A percentile compares a stretch with the other conserved stretches of the same genome.
Conservation (phyloP, 1,140 invertebrate species). For the Zelostemma sp. region DNA sequence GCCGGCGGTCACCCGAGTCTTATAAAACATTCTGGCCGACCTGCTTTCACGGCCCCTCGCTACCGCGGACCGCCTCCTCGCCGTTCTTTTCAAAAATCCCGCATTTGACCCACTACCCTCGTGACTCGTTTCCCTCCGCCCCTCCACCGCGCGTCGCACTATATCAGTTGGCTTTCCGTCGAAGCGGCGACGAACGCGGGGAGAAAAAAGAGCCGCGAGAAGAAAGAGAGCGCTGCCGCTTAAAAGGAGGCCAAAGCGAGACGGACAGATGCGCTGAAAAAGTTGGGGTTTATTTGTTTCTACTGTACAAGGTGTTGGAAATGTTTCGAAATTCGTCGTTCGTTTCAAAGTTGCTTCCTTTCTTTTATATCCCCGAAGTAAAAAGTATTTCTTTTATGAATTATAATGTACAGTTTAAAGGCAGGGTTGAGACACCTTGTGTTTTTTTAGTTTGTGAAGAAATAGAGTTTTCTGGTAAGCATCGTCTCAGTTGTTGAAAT, state of each 20-base stretch:
- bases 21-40: conserved; percentile 51
- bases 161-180: conserved; percentile 39
- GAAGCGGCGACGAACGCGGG: conserved; percentile 41
- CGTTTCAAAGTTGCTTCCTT: no score
- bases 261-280: conserved; percentile 14
- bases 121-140: conserved; percentile 59
- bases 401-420: no score
- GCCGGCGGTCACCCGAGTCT: conserved; percentile 36
- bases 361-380: no score
- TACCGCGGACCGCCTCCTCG: conserved; percentile 31
- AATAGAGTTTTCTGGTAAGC: no score
- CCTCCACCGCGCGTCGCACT: conserved; percentile 40
- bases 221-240: conserved; percentile 32
- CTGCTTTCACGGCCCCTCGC: conserved; percentile 50
- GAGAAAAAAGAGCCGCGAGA: conserved; percentile 40
- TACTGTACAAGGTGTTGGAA: conserved; percentile 13
- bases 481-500: no score
- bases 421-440: no score
- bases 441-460: no score
- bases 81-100: conserved; percentile 56
- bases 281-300: conserved; percentile 22
- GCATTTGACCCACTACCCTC: conserved; percentile 64
- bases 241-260: conserved; percentile 22
- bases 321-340: no score
- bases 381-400: no score